Evolutionary conservation across 2,888 invertebrate species (phyloP), one percentile per base, ranked within the genome.

Genomic region (Ormyrus thymus): DNA sequence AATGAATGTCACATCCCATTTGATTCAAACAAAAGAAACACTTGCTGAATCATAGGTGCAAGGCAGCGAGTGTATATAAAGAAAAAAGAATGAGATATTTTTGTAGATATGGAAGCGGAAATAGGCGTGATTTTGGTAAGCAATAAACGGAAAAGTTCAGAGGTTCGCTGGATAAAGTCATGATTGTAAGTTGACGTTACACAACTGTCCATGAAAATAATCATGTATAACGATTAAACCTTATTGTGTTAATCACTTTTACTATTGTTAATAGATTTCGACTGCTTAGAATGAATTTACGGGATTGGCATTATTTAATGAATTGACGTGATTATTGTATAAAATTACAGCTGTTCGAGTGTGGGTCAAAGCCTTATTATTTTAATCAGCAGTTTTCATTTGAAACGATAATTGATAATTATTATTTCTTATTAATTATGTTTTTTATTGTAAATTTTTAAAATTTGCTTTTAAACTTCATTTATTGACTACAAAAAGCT

Each of bases 1-100:
- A 48, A 3, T 45, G 29, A 43, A 29, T 11, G 66, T 75, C 11
- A 61, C 69, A 56, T 56, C 56, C 29, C 7, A 43, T 13, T 45
- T 43, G 64, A 58, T 29, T 29, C 1, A 3, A 62, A 48, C 11
- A 50, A 65, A 76, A 29, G 43, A 56, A 71, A 59, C 50, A 62
- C 15, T 62, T 43, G 69, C 48, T 69, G 46, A 70, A 56, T 64
- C 6, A 55, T 56, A 43, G n/a, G 73, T 48, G 56, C 61, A 13
- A 48, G 48, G 43, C 62, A 55, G 65, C 15, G 43, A 64, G 45
- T 48, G 58, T 65, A 58, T 68, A 65, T 46, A 50, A 65, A 50
- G 58, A 64, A 45, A 65, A n/a, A 62, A 64, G 64, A 82, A 55
- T 51, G 76, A 82, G 81, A 82, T 85, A 85, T 85, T 85, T 85